Percentiles rank a stretch among this genome's conserved stretches.
Conservation (phyloP, 2,797 vertebrate genomes). For the Myotis vivesi region DNA sequence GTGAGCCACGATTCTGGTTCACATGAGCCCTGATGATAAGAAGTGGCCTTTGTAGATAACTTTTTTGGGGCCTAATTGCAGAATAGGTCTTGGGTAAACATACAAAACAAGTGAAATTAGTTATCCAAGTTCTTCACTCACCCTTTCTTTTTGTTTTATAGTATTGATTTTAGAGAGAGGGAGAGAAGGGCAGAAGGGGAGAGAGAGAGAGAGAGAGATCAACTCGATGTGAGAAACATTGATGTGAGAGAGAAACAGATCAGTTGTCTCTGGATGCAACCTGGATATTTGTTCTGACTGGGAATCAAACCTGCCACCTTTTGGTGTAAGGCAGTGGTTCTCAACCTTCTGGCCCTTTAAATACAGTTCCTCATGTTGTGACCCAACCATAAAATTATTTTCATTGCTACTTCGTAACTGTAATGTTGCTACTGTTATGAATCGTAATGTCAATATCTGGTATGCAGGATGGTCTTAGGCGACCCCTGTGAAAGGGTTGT, state of each 20-base stretch:
- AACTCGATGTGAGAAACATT: background rate
- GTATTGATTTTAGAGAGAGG: background rate
- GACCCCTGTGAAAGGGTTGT: no score
- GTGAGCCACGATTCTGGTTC: background rate
- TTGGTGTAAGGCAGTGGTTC: background rate
- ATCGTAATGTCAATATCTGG: no score
- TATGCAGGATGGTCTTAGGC: no score
- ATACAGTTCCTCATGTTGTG: no score
- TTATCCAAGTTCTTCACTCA: background rate
- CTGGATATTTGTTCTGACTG: background rate
- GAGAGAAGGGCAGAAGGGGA: accelerated
- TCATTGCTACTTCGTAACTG: no score
- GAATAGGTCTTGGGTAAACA: background rate
- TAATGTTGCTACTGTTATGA: no score
- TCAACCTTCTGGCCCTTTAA: no score
- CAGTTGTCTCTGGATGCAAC: background rate
- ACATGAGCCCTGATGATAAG: background rate
- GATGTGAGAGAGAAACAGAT: background rate
- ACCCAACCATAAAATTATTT: no score
- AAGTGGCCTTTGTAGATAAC: background rate
- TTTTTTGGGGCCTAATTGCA: background rate
- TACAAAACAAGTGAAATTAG: conserved; percentile 9
- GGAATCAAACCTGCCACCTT: background rate
- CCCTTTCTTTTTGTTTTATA: background rate
- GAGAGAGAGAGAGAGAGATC: background rate